phyloP scores from a whole-genome alignment of 2,797 vertebrate species.

The Hemibagrus guttatus region DNA sequence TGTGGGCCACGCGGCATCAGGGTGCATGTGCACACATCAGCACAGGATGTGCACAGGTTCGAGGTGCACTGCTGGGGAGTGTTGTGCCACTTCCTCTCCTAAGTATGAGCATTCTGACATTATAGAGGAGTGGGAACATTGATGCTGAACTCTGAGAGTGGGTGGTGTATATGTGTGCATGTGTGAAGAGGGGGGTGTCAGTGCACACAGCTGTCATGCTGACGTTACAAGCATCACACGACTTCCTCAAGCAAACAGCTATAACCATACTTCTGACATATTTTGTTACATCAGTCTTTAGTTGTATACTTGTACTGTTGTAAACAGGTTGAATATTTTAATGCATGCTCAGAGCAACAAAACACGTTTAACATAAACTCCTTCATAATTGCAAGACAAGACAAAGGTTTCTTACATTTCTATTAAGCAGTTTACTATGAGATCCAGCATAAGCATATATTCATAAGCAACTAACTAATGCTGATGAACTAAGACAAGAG shows the following conservation, averaged over 20 bases:
- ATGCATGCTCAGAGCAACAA: not conserved
- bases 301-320: not conserved
- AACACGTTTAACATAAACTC: not conserved
- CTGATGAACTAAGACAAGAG: no score
- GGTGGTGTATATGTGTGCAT: conserved; percentile 19
- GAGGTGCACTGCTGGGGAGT: conserved; percentile 30
- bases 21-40: conserved; percentile 40
- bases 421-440: not conserved
- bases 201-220: conserved; percentile 44
- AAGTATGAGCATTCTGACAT: conserved; percentile 34
- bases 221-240: conserved; percentile 29
- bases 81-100: conserved; percentile 44
- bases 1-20: conserved; percentile 31
- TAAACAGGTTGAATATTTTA: not conserved
- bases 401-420: not conserved
- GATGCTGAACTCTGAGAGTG: conserved; percentile 19
- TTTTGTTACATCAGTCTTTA: conserved; percentile 2
- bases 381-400: not conserved
- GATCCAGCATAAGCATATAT: not conserved
- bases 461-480: not conserved
- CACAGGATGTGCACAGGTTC: conserved; percentile 55
- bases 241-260: conserved; percentile 46
- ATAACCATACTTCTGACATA: not conserved
- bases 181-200: conserved; percentile 1
- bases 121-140: conserved; percentile 50